Percentiles rank a stretch among this genome's conserved stretches.
phyloP scores from a whole-genome alignment of 2,888 invertebrate species.

The Mermis nigrescens region DNA sequence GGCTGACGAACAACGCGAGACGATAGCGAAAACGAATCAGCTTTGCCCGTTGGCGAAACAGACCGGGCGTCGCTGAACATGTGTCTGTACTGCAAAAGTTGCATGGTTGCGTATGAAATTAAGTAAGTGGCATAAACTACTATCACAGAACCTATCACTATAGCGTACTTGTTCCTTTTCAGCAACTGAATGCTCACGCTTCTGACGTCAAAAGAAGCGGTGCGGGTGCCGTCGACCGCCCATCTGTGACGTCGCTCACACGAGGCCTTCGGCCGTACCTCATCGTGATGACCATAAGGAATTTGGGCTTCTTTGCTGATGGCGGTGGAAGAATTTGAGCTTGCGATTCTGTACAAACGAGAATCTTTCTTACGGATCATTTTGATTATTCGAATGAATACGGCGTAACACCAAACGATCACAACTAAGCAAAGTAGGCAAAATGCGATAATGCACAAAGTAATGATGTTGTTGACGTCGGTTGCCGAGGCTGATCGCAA shows the following conservation, averaged over 20 bases:
- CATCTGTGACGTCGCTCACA: too few species aligned
- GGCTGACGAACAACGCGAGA: too few species aligned
- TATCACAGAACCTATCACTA: slow-evolving; percentile 24
- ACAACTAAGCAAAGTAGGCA: slow-evolving; percentile 19
- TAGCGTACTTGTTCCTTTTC: slow-evolving; percentile 20
- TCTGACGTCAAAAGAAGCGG: neutral
- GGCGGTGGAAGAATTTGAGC: neutral
- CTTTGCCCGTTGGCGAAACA: too few species aligned
- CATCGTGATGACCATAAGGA: neutral
- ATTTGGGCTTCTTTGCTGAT: too few species aligned
- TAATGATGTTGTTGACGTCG: slow-evolving; percentile 1
- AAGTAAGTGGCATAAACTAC: slow-evolving; percentile 20
- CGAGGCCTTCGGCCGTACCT: too few species aligned
- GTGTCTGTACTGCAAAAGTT: slow-evolving; percentile 16
- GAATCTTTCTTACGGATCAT: slow-evolving; percentile 16
- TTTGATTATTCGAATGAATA: slow-evolving; percentile 17
- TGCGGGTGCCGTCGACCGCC: too few species aligned
- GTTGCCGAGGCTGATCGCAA: neutral
- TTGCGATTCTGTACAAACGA: slow-evolving; percentile 1
- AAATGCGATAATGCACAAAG: slow-evolving; percentile 14
- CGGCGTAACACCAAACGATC: slow-evolving; percentile 19
- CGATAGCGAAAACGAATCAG: too few species aligned
- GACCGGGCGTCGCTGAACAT: too few species aligned
- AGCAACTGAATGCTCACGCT: neutral
- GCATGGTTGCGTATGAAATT: slow-evolving; percentile 17